Evolutionary conservation across 2,888 invertebrate genomes (phyloP).

Genomic region (Buathra laborator): DNA sequence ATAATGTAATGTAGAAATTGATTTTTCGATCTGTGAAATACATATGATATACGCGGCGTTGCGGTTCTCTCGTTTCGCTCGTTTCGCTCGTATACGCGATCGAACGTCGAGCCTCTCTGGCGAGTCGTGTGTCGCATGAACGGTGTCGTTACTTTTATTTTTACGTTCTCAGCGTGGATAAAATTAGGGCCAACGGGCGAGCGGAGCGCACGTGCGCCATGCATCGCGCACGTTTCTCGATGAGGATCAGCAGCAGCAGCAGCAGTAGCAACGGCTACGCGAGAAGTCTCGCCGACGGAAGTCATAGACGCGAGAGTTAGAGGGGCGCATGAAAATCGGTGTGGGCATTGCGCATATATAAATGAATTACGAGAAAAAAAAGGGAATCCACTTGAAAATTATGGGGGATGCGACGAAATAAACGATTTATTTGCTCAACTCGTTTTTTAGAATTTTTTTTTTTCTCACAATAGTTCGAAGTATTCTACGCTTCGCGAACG

Average conservation of each 20-base stretch:
- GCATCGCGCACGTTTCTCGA: conserved; percentile 42
- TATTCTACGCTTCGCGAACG: conserved; percentile 41
- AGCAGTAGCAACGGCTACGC: conserved; percentile 46
- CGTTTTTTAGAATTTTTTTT: neutral
- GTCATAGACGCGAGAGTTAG: conserved; percentile 35
- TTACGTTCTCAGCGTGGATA: conserved; percentile 62
- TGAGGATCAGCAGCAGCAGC: conserved; percentile 34
- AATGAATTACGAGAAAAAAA: conserved; percentile 9
- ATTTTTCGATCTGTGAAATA: neutral
- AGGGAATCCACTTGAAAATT: neutral
- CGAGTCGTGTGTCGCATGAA: conserved; percentile 67
- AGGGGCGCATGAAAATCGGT: neutral
- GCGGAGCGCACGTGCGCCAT: conserved; percentile 68
- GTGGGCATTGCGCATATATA: neutral
- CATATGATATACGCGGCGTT: neutral
- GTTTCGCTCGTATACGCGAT: conserved; percentile 2
- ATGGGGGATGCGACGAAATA: conserved; percentile 22
- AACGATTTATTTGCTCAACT: conserved; percentile 5
- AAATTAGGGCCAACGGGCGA: conserved; percentile 69
- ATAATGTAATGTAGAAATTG: neutral
- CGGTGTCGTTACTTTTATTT: conserved; percentile 72
- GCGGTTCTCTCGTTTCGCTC: neutral
- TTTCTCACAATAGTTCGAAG: neutral
- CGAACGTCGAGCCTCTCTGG: conserved; percentile 13
- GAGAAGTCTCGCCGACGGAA: conserved; percentile 52